phyloP scores from a whole-genome alignment of 2,888 invertebrate species.

The Baronia brevicornis region DNA sequence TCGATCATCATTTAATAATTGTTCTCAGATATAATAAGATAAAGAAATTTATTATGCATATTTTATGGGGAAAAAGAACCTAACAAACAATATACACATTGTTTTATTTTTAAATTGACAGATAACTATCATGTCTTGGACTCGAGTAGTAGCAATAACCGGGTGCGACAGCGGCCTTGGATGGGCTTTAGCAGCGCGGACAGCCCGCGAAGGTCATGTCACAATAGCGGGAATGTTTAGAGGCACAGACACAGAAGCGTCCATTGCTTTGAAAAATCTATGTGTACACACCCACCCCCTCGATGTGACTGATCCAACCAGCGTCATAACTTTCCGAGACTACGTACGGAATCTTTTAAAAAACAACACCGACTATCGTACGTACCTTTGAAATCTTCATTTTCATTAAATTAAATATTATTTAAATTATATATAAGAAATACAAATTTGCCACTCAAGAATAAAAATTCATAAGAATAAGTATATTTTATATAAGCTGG shows the following conservation, averaged over 20 bases:
- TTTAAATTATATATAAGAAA: too few species aligned
- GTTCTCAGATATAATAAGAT: too few species aligned
- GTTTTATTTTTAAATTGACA: slow-evolving; percentile 12
- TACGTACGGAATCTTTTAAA: slow-evolving; percentile 60
- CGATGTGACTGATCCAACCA: slow-evolving; percentile 79
- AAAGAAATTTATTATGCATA: too few species aligned
- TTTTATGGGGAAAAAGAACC: too few species aligned
- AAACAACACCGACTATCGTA: slow-evolving; percentile 68
- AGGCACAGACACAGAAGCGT: slow-evolving; percentile 69
- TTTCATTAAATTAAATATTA: neutral
- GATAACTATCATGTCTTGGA: slow-evolving; percentile 33
- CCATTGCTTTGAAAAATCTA: slow-evolving; percentile 55
- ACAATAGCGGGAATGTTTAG: slow-evolving; percentile 83
- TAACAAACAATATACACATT: slow-evolving; percentile 16
- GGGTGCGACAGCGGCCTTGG: slow-evolving; percentile 93
- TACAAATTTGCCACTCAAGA: too few species aligned
- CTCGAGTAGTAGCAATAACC: slow-evolving; percentile 80
- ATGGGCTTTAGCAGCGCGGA: slow-evolving; percentile 80
- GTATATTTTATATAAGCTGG: too few species aligned
- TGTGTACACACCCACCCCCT: slow-evolving; percentile 72
- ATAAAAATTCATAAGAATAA: too few species aligned
- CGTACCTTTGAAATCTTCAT: slow-evolving; percentile 29
- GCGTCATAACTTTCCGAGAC: slow-evolving; percentile 67
- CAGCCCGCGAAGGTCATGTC: slow-evolving; percentile 78
- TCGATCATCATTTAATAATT: too few species aligned